phyloP scores from a whole-genome alignment of 2,113 vertebrate species.

The Tichodroma muraria region DNA sequence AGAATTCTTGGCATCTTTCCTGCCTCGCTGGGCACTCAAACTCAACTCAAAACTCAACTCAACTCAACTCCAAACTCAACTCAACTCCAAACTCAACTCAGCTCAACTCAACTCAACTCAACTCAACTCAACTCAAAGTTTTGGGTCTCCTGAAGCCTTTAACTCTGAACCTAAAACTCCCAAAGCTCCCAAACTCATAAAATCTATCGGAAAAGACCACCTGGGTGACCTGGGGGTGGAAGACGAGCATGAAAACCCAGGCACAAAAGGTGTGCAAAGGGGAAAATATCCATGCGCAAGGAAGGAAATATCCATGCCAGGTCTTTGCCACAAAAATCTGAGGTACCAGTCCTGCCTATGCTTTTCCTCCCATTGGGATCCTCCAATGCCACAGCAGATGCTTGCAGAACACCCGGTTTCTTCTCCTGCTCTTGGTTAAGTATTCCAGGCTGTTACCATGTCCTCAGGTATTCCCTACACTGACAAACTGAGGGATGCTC shows the following conservation, averaged over 20 bases:
- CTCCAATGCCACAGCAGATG: background rate
- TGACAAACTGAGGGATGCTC: background rate
- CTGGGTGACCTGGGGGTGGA: too few relatives aligned
- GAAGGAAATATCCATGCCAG: background rate
- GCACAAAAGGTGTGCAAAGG: background rate
- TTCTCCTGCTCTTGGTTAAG: background rate
- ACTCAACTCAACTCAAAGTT: background rate
- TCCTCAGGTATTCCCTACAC: background rate
- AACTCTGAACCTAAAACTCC: background rate
- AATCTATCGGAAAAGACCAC: background rate
- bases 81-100: accelerated
- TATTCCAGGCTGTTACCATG: background rate
- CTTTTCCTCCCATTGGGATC: accelerated
- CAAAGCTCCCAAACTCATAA: background rate
- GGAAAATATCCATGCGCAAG: background rate
- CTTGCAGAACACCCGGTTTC: background rate
- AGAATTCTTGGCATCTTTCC: background rate
- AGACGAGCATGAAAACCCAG: background rate
- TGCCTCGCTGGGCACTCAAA: background rate
- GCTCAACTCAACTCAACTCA: background rate
- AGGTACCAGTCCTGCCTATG: background rate
- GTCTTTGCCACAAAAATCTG: background rate
- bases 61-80: accelerated
- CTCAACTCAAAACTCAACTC: background rate
- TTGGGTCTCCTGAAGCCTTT: background rate